Conservation (phyloP, 2,888 invertebrate species). For the Coleophora deauratella region DNA sequence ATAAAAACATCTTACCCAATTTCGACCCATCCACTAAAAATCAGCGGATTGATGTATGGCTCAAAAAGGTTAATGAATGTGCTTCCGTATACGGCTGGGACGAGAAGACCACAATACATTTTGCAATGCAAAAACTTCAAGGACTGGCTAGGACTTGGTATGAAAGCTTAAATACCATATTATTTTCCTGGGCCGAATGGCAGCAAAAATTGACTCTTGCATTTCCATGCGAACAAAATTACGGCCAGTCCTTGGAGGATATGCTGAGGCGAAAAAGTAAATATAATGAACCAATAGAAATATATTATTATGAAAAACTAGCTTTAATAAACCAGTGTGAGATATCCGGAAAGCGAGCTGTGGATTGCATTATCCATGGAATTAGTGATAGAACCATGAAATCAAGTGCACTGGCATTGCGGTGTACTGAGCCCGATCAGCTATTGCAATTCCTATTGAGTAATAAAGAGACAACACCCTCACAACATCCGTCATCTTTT, state of each 20-base stretch:
- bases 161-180: slow-evolving; percentile 13
- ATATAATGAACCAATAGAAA: slow-evolving; percentile 13
- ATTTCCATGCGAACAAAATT: slow-evolving; percentile 13
- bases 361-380: slow-evolving; percentile 20
- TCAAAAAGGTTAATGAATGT: slow-evolving; percentile 13
- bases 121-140: slow-evolving; percentile 16
- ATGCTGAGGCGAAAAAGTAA: slow-evolving; percentile 11
- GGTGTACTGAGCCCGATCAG: slow-evolving; percentile 13
- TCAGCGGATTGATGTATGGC: slow-evolving; percentile 12
- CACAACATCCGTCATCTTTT: neutral
- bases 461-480: slow-evolving; percentile 4
- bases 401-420: slow-evolving; percentile 16
- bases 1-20: slow-evolving; percentile 15
- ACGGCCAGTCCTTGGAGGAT: slow-evolving; percentile 7
- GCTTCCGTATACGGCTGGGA: slow-evolving; percentile 14
- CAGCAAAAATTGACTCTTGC: slow-evolving; percentile 10
- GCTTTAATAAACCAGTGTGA: slow-evolving; percentile 13
- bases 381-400: slow-evolving; percentile 14
- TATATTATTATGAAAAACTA: no score
- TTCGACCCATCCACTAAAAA: slow-evolving; percentile 15
- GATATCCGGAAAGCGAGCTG: slow-evolving; percentile 15
- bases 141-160: slow-evolving; percentile 19
- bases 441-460: slow-evolving; percentile 15
- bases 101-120: slow-evolving; percentile 12
- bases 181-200: slow-evolving; percentile 13